Conservation (phyloP, 2,888 invertebrate species). For the Xylophagus ater region DNA sequence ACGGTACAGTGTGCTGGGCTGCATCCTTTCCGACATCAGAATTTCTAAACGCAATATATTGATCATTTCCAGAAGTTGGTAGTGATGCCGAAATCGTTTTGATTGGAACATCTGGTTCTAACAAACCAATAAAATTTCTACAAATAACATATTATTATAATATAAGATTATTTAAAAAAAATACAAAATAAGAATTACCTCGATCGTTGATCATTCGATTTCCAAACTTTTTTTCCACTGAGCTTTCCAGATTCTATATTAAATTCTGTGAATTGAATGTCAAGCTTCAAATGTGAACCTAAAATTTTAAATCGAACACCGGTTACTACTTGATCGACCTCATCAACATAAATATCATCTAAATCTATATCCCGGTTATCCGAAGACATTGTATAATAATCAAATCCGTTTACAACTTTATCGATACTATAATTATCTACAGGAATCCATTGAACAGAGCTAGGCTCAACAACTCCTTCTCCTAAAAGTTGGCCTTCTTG, state of each 20-base stretch:
- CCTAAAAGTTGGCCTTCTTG: conserved; percentile 53
- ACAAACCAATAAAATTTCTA: conserved; percentile 44
- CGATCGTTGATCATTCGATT: conserved; percentile 68
- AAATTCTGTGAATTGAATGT: conserved; percentile 60
- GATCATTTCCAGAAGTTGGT: conserved; percentile 48
- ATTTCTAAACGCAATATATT: conserved; percentile 52
- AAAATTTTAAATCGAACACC: conserved; percentile 58
- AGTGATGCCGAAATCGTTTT: conserved; percentile 35
- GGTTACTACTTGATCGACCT: conserved; percentile 49
- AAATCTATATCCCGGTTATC: conserved; percentile 60
- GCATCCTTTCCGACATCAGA: conserved; percentile 56
- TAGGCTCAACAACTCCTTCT: conserved; percentile 46
- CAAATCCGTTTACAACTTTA: conserved; percentile 45
- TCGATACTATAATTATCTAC: conserved; percentile 45
- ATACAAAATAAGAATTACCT: too few species aligned
- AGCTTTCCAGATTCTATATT: conserved; percentile 60
- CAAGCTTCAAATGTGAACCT: conserved; percentile 68
- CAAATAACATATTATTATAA: too few species aligned
- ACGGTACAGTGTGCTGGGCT: conserved; percentile 65
- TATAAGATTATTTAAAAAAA: too few species aligned
- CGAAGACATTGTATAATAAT: conserved; percentile 61
- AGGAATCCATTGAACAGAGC: conserved; percentile 50
- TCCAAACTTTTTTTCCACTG: conserved; percentile 52
- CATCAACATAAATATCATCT: conserved; percentile 53
- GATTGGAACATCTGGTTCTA: conserved; percentile 52